Conservation (phyloP, 2,888 invertebrate genomes). For the Pseudococcus jackbeardsleyi region DNA sequence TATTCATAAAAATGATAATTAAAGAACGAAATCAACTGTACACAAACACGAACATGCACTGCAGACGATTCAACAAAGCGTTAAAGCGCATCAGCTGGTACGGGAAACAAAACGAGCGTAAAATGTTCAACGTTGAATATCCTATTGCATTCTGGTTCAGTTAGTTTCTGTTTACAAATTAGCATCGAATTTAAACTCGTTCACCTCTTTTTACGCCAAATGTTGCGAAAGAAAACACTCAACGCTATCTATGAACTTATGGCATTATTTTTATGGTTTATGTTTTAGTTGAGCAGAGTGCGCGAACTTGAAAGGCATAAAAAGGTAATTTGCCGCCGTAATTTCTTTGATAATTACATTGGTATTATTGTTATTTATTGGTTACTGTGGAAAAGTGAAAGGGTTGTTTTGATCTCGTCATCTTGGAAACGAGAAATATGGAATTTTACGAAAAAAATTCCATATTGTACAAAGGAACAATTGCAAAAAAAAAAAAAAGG, state of each 20-base stretch:
- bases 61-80: slow-evolving; percentile 45
- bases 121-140: too few relatives aligned
- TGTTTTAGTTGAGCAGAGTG: background rate
- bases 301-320: background rate
- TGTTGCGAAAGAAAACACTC: background rate
- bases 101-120: background rate
- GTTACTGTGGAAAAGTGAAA: too few relatives aligned
- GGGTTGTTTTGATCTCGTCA: too few relatives aligned
- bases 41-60: slow-evolving; percentile 10
- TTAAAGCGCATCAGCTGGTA: slow-evolving; percentile 57
- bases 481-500: too few relatives aligned
- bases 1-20: background rate
- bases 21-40: background rate
- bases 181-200: slow-evolving; percentile 50
- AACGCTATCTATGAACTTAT: background rate
- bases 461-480: too few relatives aligned
- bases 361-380: background rate
- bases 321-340: too few relatives aligned
- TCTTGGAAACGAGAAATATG: too few relatives aligned
- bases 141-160: slow-evolving; percentile 15
- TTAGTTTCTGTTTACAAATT: slow-evolving; percentile 53
- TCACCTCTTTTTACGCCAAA: slow-evolving; percentile 44
- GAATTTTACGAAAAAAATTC: too few relatives aligned
- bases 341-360: background rate
- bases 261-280: background rate